These are phyloP conservation scores for Suncus etruscus DNA, from an alignment of 2,113 vertebrate species.

Conservation along the genomic window DNA sequence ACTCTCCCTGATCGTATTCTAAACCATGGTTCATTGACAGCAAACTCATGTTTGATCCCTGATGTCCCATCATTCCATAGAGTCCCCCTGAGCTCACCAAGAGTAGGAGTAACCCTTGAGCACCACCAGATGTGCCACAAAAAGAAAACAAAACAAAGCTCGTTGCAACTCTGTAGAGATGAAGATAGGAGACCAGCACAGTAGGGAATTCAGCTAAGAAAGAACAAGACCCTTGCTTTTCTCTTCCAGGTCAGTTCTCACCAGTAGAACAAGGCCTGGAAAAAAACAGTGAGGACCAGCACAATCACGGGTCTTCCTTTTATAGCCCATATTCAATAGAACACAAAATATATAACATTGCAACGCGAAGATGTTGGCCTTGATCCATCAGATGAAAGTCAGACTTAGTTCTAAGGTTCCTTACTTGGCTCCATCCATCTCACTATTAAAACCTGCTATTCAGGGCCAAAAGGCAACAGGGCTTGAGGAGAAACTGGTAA, in stretches of 20 bases:
- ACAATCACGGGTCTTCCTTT: neutral
- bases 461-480: neutral
- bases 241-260: constrained; percentile 26
- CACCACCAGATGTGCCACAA: too few relatives aligned
- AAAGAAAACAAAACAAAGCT: neutral
- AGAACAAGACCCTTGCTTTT: neutral
- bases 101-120: too few relatives aligned
- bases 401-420: neutral
- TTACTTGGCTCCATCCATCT: neutral
- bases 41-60: too few relatives aligned
- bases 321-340: neutral
- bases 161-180: neutral
- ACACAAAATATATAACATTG: neutral
- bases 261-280: neutral
- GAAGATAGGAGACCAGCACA: neutral
- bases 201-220: neutral
- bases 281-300: constrained; percentile 48
- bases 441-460: constrained; percentile 27
- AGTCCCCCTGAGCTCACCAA: too few relatives aligned
- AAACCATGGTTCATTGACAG: too few relatives aligned
- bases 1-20: too few relatives aligned
- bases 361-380: neutral
- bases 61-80: too few relatives aligned
- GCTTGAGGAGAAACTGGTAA: neutral
- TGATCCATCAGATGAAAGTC: constrained; percentile 7